phyloP scores from a whole-genome alignment of 2,888 invertebrate species.

The Brachyopa scutellaris region DNA sequence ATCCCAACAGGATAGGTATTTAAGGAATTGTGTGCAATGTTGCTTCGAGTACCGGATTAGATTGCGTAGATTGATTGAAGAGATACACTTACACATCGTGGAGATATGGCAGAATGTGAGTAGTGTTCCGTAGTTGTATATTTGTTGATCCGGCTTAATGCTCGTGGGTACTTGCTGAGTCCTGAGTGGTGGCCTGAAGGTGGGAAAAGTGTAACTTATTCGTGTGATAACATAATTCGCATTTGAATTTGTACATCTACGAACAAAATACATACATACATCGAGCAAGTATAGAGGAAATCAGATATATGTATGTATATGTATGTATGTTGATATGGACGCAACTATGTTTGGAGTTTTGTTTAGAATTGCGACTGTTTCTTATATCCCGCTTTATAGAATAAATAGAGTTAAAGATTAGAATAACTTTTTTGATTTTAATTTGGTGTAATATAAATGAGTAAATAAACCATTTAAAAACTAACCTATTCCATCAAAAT shows the following conservation, averaged over 20 bases:
- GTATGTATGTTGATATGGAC: too few relatives aligned
- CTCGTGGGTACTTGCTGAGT: slow-evolving; percentile 60
- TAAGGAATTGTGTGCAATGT: slow-evolving; percentile 49
- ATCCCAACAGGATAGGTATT: slow-evolving; percentile 33
- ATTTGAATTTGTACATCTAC: slow-evolving; percentile 57
- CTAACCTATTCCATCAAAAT: too few relatives aligned
- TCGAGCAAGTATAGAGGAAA: slow-evolving; percentile 26
- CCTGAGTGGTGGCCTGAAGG: slow-evolving; percentile 55
- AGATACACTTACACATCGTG: slow-evolving; percentile 41
- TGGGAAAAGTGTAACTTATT: slow-evolving; percentile 58
- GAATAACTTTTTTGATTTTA: too few relatives aligned
- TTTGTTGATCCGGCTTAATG: slow-evolving; percentile 70
- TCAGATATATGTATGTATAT: slow-evolving; percentile 15
- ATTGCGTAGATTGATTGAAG: slow-evolving; percentile 72
- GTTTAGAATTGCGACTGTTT: too few relatives aligned
- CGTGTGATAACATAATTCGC: slow-evolving; percentile 70
- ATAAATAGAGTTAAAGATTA: too few relatives aligned
- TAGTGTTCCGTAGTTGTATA: slow-evolving; percentile 20
- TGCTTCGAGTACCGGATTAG: slow-evolving; percentile 56
- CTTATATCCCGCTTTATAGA: too few relatives aligned
- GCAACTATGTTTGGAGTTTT: too few relatives aligned
- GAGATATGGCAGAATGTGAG: too few relatives aligned
- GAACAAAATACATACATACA: too few relatives aligned
- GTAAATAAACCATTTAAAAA: too few relatives aligned
- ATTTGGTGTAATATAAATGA: too few relatives aligned